Evolutionary conservation across 2,888 invertebrate genomes (phyloP).

Genomic region (Metopia argyrocephala): DNA sequence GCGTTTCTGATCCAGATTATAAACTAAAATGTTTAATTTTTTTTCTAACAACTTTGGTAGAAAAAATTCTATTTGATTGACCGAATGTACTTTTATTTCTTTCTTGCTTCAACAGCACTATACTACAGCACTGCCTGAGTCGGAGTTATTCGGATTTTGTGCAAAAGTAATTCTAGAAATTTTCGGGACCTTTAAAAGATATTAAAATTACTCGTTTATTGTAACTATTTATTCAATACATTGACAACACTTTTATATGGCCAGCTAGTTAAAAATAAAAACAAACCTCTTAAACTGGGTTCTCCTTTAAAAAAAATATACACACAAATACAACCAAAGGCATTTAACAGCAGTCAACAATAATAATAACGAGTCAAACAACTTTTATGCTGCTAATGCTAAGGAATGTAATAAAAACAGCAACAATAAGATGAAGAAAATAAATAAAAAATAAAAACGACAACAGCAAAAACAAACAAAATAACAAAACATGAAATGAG

Average conservation of each 20-base stretch:
- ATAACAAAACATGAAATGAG: conserved; percentile 58
- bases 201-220: too few species aligned
- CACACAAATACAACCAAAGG: not conserved
- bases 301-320: conserved; percentile 22
- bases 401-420: conserved; percentile 73
- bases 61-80: too few species aligned
- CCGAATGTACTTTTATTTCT: too few species aligned
- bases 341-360: conserved; percentile 36
- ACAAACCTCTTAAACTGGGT: conserved; percentile 15
- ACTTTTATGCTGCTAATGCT: conserved; percentile 74
- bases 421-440: conserved; percentile 23
- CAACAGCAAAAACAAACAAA: conserved; percentile 28
- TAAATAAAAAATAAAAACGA: conserved; percentile 22
- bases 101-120: too few species aligned
- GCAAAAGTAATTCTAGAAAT: too few species aligned
- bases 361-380: conserved; percentile 72
- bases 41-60: too few species aligned
- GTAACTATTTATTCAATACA: too few species aligned
- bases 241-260: conserved; percentile 25
- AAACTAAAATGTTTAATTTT: too few species aligned
- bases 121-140: too few species aligned
- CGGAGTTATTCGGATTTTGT: too few species aligned
- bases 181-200: too few species aligned
- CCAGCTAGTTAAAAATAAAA: not conserved
- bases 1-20: too few species aligned